Percentiles rank a stretch among this genome's conserved stretches.
These are phyloP conservation scores for Scaptomyza tumidula DNA, from an alignment of 2,888 invertebrate genomes.

Conservation along the genomic window DNA sequence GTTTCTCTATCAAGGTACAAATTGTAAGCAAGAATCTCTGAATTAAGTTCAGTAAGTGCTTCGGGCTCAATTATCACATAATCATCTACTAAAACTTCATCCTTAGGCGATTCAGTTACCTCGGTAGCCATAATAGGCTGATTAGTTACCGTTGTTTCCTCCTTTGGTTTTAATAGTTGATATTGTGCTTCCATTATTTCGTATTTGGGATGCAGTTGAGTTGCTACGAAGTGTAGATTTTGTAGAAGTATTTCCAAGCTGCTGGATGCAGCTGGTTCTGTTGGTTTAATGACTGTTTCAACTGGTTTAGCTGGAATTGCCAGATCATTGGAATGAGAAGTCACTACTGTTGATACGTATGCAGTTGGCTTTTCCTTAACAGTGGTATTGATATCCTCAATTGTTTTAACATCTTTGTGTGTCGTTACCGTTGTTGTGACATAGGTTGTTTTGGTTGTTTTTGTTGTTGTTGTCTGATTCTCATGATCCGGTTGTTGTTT, in stretches of 20 bases:
- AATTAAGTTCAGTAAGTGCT: slow-evolving; percentile 62
- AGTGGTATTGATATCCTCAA: slow-evolving; percentile 20
- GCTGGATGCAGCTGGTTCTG: slow-evolving; percentile 10
- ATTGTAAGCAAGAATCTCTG: slow-evolving; percentile 66
- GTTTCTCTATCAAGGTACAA: slow-evolving; percentile 62
- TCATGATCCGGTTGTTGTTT: slow-evolving; percentile 53
- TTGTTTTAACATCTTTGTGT: slow-evolving; percentile 49
- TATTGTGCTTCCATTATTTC: slow-evolving; percentile 46
- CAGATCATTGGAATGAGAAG: slow-evolving; percentile 56
- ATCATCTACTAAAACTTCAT: slow-evolving; percentile 56
- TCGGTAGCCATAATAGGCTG: slow-evolving; percentile 7
- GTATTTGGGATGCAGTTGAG: slow-evolving; percentile 38
- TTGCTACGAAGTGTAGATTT: slow-evolving; percentile 51
- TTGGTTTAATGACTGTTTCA: neutral
- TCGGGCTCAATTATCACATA: slow-evolving; percentile 78
- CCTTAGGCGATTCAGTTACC: slow-evolving; percentile 11
- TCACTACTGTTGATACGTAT: slow-evolving; percentile 66
- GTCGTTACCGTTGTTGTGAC: slow-evolving; percentile 67
- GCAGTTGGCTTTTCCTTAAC: slow-evolving; percentile 31
- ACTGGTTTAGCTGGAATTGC: slow-evolving; percentile 16
- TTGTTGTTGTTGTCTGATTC: slow-evolving; percentile 20
- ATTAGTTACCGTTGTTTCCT: slow-evolving; percentile 3
- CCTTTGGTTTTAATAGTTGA: slow-evolving; percentile 38
- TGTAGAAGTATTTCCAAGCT: slow-evolving; percentile 35
- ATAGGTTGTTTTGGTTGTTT: slow-evolving; percentile 42